phyloP scores from a whole-genome alignment of 53 echinoderm and acorn worm genomes.

The Zoroaster sp. region DNA sequence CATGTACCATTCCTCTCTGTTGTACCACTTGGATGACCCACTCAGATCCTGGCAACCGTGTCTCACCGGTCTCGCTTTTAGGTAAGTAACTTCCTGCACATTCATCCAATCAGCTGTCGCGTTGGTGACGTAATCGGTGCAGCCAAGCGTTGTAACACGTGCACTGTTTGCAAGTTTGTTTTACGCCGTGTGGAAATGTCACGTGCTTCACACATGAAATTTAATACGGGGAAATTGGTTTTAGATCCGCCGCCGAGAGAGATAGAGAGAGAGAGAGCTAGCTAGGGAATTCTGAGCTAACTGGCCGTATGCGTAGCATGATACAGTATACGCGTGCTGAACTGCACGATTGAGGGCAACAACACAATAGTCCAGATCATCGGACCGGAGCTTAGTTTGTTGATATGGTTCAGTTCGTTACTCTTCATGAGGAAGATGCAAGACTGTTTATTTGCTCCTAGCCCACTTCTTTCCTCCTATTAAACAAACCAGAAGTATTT shows the following conservation, averaged over 20 bases:
- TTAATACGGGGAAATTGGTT: background rate
- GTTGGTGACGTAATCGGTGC: background rate
- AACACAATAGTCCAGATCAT: too few species aligned
- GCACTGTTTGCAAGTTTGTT: background rate
- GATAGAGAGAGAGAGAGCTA: too few species aligned
- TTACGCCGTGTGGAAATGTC: background rate
- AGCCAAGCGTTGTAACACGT: background rate
- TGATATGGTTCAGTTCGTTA: too few species aligned
- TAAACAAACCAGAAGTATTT: background rate
- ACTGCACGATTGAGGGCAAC: too few species aligned
- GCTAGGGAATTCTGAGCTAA: background rate
- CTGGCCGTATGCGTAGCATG: too few species aligned
- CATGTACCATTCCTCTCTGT: too few species aligned
- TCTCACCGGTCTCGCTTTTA: too few species aligned
- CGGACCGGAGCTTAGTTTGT: too few species aligned
- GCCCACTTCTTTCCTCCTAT: background rate
- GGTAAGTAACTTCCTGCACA: background rate
- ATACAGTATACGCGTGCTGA: too few species aligned
- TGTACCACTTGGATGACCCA: too few species aligned
- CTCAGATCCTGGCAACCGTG: too few species aligned
- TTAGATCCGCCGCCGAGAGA: background rate
- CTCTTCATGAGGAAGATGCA: background rate
- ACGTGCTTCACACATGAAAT: slow-evolving; percentile 10
- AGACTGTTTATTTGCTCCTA: background rate
- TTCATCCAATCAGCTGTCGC: background rate